Evolutionary conservation across 2,113 vertebrate species (phyloP), one percentile per base, ranked within the genome.

Genomic region (Phylloscopus whistleri): DNA sequence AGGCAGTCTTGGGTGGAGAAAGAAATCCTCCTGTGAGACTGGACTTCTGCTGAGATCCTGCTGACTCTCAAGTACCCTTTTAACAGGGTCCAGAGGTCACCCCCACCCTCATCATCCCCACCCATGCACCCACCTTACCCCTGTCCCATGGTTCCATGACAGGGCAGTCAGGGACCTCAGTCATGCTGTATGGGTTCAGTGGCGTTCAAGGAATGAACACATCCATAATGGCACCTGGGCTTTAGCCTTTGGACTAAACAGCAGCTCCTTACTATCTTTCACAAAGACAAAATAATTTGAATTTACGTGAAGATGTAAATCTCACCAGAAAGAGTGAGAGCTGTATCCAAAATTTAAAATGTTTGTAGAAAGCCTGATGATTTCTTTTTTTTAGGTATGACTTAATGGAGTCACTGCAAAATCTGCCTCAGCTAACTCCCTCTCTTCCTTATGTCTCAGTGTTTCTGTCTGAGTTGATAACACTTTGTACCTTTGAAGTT

Each of bases 51-150:
- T 74, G 41, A 66, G 6, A 20, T 33, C 18, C 46, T 77, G 7
- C 7, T 48, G n/a, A 8, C 9, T 62, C 8, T 21, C 5, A 9
- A 4, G 3, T 7, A 30, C 5, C 4, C 7, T 27, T 51, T 49
- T 7, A 70, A 23, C 6, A 74, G 8, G 0, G 4, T 26, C 21
- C 13, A 30, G 24, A 49, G 10, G 22, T 37, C n/a, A 49, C 4
- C 24, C 10, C 5, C 3, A 13, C 2, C 2, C 16, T 55, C 9
- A 55, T 4, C 22, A 58, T 24, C 1, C 27, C 6, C 15, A 51
- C 46, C 6, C 5, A 44, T 8, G 6, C 4, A 5, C 7, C 4
- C 33, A 44, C 8, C 2, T 43, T 68, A 16, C 2, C 9, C 27
- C 16, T 49, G 7, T 16, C 17, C 30, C 12, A 24, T 2, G 1